Base-by-base conservation (phyloP, 2,888 invertebrate species). In the Platycnemis pennipes region DNA sequence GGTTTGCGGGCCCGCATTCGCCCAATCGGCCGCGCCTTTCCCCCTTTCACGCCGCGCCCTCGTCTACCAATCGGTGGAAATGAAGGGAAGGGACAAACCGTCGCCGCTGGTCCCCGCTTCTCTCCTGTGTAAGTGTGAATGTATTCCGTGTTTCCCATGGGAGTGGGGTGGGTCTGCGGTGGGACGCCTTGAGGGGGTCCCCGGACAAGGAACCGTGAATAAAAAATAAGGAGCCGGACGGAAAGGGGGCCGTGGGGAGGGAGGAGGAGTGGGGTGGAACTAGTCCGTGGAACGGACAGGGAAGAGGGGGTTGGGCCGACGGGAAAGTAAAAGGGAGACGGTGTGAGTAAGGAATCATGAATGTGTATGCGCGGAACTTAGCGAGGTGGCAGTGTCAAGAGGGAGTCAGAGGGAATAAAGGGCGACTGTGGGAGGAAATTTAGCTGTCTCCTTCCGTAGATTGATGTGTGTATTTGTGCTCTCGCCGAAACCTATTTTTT, bases 381-480 rank as follows among this genome's bases (percentile, higher is more conserved):
- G 89, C 42, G 89, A 89, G 91, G 91, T 91, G 91, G 63, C 91
- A 42, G 56, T 44, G 56, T 91, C 63, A 56, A 56, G 89, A 53
- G 91, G 44, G 56, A 63, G 42, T 42, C 19, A 56, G 37, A 56
- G 37, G 89, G 87, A 46, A 44, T 46, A 87, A 87, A 87, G 87
- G 87, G 37, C 89, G 19, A 89, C 89, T 89, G 89, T 89, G 89
- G 89, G 91, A 91, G 91, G 91, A 91, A 91, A 91, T 91, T 91
- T 91, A 91, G 91, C 91, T 91, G 91, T 91, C 91, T 91, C 91
- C 69, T 45, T 44, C 44, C 91, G 42, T 91, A 91, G 91, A 91
- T 91, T 91, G 91, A 91, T 91, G 91, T 91, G 91, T 91, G 91
- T 91, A 91, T 91, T 91, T 69, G 91, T 91, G 91, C 91, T 69